These are phyloP conservation scores for Muscicapa comitata DNA, from an alignment of 2,797 vertebrate species.

Conservation along the genomic window DNA sequence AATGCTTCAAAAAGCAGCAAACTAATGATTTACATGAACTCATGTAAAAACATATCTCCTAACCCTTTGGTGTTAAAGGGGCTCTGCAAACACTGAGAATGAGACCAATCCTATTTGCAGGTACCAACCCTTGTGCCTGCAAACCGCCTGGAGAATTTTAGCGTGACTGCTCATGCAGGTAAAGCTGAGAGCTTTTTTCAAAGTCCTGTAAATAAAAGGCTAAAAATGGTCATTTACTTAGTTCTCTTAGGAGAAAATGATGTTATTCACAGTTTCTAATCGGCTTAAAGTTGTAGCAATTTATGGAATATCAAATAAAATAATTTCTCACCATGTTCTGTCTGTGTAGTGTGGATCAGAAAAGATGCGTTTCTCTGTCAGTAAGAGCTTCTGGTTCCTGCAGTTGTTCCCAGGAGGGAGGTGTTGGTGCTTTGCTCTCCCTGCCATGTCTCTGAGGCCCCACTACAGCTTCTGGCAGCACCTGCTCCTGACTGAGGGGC, in stretches of 20 bases:
- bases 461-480: not conserved
- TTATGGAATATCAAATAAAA: not conserved
- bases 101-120: not conserved
- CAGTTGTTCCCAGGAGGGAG: not conserved
- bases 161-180: not conserved
- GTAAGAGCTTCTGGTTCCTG: not conserved
- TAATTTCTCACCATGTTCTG: not conserved
- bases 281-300: fast-evolving
- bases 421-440: not conserved
- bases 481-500: not conserved
- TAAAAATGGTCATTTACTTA: not conserved
- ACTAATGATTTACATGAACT: not conserved
- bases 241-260: not conserved
- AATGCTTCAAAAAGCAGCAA: not conserved
- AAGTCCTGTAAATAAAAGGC: not conserved
- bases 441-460: not conserved
- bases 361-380: not conserved
- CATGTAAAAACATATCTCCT: not conserved
- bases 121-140: not conserved
- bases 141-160: not conserved
- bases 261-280: not conserved
- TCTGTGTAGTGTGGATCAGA: not conserved
- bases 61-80: not conserved
- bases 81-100: not conserved
- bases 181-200: not conserved